Base-by-base conservation (phyloP, 2,113 vertebrate species). In the Rhagologus leucostigma region DNA sequence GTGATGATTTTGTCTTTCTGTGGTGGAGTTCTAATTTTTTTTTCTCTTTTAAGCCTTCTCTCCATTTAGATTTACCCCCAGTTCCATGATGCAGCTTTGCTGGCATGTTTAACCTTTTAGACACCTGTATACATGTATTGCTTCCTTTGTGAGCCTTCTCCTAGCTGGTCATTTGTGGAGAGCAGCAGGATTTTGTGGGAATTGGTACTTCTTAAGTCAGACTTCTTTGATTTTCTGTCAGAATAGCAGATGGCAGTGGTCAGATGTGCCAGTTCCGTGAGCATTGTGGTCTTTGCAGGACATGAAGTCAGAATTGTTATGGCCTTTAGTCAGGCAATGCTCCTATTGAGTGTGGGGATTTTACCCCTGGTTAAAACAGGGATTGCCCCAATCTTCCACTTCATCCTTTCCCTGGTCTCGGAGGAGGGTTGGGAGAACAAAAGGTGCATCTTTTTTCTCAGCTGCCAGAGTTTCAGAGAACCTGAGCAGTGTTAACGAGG, bases 191-290 rank as follows among this genome's bases (percentile, higher is more conserved):
- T 94, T 90, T 92, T 75, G 49, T 77, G 65, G 60, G 71, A 86
- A 35, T 16, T 56, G 47, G 21, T 87, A n/a, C 49, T 92, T 94
- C 62, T 75, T 44, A 32, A 95, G 50, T 70, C 46, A 74, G 35
- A 47, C 23, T 86, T 64, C 39, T 91, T 93, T 92, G 90, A 90
- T 94, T 90, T 96, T 68, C 71, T 93, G 83, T 95, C 85, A 84
- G 52, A 95, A 78, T 56, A 94, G 56, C 5, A 9, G 85, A 67
- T 93, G 65, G 60, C 37, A 60, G 59, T 70, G 55, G 87, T 67
- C 47, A 70, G 55, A 41, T 3, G 16, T 70, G 79, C 53, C 35
- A 83, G 55, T 55, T 88, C 52, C 7, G 6, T 26, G 64, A 86
- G 60, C 16, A 4, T 57, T 90, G 49, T 42, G 53, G 76, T 62